These are phyloP conservation scores for Vanessa cardui DNA, from an alignment of 2,888 invertebrate species.

Conservation along the genomic window DNA sequence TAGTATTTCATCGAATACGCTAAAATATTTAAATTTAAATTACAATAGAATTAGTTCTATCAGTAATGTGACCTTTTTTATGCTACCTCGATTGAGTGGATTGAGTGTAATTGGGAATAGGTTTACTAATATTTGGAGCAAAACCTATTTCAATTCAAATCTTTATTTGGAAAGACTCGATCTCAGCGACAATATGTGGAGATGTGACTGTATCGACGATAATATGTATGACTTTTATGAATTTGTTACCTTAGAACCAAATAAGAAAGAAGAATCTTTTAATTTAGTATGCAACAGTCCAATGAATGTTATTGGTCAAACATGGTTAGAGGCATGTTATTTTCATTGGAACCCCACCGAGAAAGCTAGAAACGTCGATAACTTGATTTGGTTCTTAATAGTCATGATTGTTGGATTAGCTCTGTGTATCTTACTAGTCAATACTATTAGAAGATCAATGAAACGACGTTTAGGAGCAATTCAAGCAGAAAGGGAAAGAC, in stretches of 20 bases:
- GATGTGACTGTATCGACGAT: slow-evolving; percentile 86
- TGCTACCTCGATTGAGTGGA: slow-evolving; percentile 83
- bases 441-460: slow-evolving; percentile 81
- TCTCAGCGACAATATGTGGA: slow-evolving; percentile 89
- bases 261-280: slow-evolving; percentile 75
- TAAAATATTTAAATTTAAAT: slow-evolving; percentile 84
- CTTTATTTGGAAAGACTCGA: slow-evolving; percentile 82
- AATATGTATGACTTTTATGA: slow-evolving; percentile 85
- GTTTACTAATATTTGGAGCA: slow-evolving; percentile 84
- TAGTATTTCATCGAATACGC: slow-evolving; percentile 82
- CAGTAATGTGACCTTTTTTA: slow-evolving; percentile 84
- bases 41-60: slow-evolving; percentile 84
- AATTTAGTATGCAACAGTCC: slow-evolving; percentile 87
- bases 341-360: slow-evolving; percentile 82
- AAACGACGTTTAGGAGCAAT: slow-evolving; percentile 76
- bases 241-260: slow-evolving; percentile 82
- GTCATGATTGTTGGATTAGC: slow-evolving; percentile 79
- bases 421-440: slow-evolving; percentile 78
- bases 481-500: slow-evolving; percentile 80
- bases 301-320: slow-evolving; percentile 82
- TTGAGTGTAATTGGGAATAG: slow-evolving; percentile 88
- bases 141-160: slow-evolving; percentile 83
- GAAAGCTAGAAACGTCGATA: slow-evolving; percentile 67
- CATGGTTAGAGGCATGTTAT: slow-evolving; percentile 87
- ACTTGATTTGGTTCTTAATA: slow-evolving; percentile 84